These are phyloP conservation scores for Pachyuromys duprasi DNA, from an alignment of 2,797 vertebrate genomes.

Conservation along the genomic window DNA sequence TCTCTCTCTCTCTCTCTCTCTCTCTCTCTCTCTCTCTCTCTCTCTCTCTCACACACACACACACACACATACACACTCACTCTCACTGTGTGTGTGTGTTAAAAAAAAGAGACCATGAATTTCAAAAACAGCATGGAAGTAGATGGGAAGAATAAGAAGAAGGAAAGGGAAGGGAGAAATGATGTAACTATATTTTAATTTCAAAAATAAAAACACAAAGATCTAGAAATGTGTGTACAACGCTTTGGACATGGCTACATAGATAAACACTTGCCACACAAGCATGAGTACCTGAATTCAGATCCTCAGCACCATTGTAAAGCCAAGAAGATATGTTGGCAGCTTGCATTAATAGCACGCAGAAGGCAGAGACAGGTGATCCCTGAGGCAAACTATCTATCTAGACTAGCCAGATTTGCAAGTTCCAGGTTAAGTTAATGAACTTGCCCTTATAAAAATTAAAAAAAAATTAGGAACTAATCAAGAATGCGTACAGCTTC, in stretches of 20 bases:
- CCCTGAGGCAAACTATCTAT: neutral
- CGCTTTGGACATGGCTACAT: neutral
- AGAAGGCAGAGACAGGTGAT: neutral
- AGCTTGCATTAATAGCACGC: neutral
- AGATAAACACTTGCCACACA: neutral
- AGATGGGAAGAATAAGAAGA: neutral
- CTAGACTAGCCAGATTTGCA: neutral
- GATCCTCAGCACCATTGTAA: neutral
- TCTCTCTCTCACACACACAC: neutral
- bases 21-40: no score
- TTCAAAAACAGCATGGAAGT: neutral
- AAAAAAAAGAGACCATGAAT: neutral
- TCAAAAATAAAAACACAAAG: neutral
- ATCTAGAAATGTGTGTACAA: neutral
- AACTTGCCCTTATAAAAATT: neutral
- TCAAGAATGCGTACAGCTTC: neutral
- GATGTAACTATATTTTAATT: neutral
- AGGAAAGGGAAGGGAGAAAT: neutral
- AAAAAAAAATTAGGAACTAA: neutral
- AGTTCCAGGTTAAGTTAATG: neutral
- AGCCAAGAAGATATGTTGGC: neutral
- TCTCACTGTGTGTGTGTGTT: neutral
- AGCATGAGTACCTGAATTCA: neutral
- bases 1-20: no score
- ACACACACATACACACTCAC: no score